Evolutionary conservation across 2,797 vertebrate species (phyloP), one percentile per base, ranked within the genome.

Genomic region (Diplodus puntazzo): DNA sequence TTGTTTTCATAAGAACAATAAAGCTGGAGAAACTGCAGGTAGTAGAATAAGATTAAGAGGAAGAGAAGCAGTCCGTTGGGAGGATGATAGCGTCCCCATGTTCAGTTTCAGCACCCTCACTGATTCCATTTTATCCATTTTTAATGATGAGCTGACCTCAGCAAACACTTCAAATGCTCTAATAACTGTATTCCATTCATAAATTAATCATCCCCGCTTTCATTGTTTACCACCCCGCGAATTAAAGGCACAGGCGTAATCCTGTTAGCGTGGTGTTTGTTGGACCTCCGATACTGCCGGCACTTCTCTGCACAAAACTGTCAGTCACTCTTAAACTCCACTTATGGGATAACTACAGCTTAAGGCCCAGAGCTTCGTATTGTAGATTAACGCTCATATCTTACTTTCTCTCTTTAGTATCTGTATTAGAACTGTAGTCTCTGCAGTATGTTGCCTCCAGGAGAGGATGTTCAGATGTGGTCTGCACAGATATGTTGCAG

Each of bases 241-340:
- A 88, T 92, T 87, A 88, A 89, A 83, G 81, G 57, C 77, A 64
- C 61, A 70, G 57, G 48, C 46, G 25, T 91, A 91, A 88, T 91
- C 80, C 81, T 7, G 42, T 89, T 84, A 84, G 49, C 50, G 17
- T 14, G 12, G 7, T 69, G 68, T 85, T 73, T 84, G 77, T 83
- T 87, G 75, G 70, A 79, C 73, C 60, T 67, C 48, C 60, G 27
- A 25, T 49, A 46, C 52, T 53, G 70, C 55, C 11, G 3, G 25
- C 39, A 48, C 20, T 45, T 73, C 42, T 69, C 48, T 30, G 45
- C 75, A 73, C 59, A 65, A n/a, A 75, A 13, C 68, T 75, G 75
- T 75, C 85, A 75, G 61, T 89, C 79, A 71, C 43, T 79, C 79
- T 67, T 75, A 54, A 49, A 48, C 5, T 71, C 79, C 58, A 53